Evolutionary conservation across 1,140 invertebrate species (phyloP).

Genomic region (Vollenhovia emeryi): DNA sequence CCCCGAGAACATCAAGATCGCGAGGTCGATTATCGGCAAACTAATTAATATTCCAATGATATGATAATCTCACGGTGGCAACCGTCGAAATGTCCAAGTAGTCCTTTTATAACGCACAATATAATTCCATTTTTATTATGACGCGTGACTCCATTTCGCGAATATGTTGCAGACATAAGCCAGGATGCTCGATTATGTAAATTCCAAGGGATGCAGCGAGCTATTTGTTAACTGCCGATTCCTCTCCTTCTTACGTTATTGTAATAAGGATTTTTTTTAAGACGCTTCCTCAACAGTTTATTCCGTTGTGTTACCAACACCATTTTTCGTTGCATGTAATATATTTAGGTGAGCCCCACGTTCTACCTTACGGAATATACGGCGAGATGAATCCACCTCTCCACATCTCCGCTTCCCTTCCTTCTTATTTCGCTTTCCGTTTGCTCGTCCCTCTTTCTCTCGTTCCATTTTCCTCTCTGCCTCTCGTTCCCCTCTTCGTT

Average conservation of each 20-base stretch:
- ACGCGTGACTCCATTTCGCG: background rate
- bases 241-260: constrained; percentile 23
- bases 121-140: background rate
- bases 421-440: constrained; percentile 11
- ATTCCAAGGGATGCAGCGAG: background rate
- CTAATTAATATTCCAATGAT: constrained; percentile 75
- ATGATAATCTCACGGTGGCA: background rate
- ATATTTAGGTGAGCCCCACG: constrained; percentile 55
- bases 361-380: constrained; percentile 45
- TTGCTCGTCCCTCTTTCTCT: background rate
- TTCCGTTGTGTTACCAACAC: constrained; percentile 58
- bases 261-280: constrained; percentile 64
- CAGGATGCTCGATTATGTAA: background rate
- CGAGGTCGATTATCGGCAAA: constrained; percentile 43
- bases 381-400: constrained; percentile 46
- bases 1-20: constrained; percentile 34
- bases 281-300: constrained; percentile 42
- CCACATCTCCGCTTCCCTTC: background rate
- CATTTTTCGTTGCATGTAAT: constrained; percentile 60
- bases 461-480: constrained; percentile 26
- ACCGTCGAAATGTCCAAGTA: constrained; percentile 19
- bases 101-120: background rate
- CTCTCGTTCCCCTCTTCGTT: constrained; percentile 35
- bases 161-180: background rate
- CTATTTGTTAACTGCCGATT: background rate